Evolutionary conservation across 2,113 vertebrate species (phyloP), one percentile per base, ranked within the genome.

Genomic region (Gambusia affinis): DNA sequence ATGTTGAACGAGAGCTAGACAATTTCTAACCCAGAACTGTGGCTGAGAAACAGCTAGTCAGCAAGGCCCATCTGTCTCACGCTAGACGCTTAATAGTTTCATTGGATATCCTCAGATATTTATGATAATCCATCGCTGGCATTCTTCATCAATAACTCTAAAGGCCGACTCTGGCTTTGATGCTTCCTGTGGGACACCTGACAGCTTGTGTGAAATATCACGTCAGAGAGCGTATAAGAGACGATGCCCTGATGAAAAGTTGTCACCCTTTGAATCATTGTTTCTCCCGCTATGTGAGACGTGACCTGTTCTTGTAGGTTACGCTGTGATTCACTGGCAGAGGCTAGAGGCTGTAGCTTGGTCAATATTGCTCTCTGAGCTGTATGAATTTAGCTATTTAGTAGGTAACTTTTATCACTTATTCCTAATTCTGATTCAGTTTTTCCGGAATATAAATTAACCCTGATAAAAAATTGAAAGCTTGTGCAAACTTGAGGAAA

Each of bases 101-200:
- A 76, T 82, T 88, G 77, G 69, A 72, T 66, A 39, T 47, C 39
- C 19, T 28, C 42, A 66, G 72, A 81, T 81, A 87, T 87, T 80
- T 79, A 87, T 79, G 65, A 84, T 87, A 85, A 83, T 88, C 77
- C 78, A 63, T 84, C 74, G 76, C 67, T 82, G 33, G 76, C 74
- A 75, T 47, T 89, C 80, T 83, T 88, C 80, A 85, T 89, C 87
- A 87, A 63, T 84, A 74, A 81, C 83, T 79, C 76, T 61, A 72
- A 74, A 78, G 67, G 57, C 82, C 83, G 73, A 75, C 67, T 87
- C 73, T 78, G 72, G 64, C 60, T 84, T 67, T 82, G 83, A 85
- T 75, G 76, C 78, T 57, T 78, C 54, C 44, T 30, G 60, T 10
- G 71, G 74, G 82, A 73, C 5, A 61, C 71, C 61, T 85, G 86